phyloP scores from a whole-genome alignment of 2,113 vertebrate genomes.

The Oreotrochilus melanogaster region DNA sequence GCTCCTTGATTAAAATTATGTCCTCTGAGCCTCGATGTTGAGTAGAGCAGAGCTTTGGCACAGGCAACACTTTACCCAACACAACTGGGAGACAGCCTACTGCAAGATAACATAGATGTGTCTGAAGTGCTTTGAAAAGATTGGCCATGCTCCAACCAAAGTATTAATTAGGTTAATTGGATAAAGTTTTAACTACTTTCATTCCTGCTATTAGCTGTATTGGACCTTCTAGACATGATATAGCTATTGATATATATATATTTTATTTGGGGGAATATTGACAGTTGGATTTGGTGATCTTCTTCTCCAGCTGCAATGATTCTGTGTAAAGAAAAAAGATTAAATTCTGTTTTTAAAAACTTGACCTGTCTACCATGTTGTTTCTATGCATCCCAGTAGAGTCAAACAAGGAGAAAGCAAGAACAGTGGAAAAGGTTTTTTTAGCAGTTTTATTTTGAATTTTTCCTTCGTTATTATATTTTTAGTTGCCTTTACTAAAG shows the following conservation, averaged over 20 bases:
- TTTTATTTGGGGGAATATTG: no score
- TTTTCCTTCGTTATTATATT: background rate
- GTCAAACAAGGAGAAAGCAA: background rate
- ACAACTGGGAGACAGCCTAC: background rate
- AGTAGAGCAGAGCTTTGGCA: background rate
- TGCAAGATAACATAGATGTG: background rate
- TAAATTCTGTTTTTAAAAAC: background rate
- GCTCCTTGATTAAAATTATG: background rate
- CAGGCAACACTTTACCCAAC: background rate
- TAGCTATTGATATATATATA: no score
- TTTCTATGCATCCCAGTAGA: background rate
- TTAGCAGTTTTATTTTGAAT: background rate
- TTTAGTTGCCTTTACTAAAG: background rate
- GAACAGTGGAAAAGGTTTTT: background rate
- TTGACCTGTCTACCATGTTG: background rate
- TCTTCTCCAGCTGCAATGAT: no score
- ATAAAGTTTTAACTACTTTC: background rate
- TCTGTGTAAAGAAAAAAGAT: no score
- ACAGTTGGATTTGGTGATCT: no score
- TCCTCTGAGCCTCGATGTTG: fast-evolving
- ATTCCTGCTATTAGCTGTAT: background rate
- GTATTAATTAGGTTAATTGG: background rate
- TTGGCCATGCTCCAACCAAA: background rate
- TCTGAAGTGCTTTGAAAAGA: background rate
- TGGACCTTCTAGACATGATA: background rate